Percentiles rank a stretch among this genome's conserved stretches.
phyloP scores from a whole-genome alignment of 2,888 invertebrate genomes.

The Temnothorax unifasciatus region DNA sequence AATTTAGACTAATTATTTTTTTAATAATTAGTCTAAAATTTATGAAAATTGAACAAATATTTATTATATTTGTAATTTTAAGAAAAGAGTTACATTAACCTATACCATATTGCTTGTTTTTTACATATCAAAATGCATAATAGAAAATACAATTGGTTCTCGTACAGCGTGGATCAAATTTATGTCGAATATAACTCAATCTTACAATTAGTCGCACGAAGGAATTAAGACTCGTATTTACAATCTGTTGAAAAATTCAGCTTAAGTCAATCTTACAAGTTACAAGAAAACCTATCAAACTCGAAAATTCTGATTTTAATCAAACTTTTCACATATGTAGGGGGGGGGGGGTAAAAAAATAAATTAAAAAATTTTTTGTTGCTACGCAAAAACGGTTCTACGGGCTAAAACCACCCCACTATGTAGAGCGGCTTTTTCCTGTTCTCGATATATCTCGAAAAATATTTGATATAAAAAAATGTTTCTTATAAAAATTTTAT shows the following conservation, averaged over 20 bases:
- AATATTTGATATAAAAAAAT: too few species aligned
- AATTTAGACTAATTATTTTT: too few species aligned
- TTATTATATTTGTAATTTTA: not conserved
- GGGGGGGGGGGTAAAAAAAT: too few species aligned
- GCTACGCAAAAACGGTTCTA: too few species aligned
- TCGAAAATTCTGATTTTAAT: too few species aligned
- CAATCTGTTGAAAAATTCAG: not conserved
- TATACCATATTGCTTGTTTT: not conserved
- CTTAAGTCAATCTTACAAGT: not conserved
- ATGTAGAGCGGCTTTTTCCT: too few species aligned
- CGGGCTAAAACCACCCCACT: too few species aligned
- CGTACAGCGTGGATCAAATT: not conserved
- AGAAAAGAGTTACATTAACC: not conserved
- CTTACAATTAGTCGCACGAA: not conserved
- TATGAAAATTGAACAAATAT: not conserved
- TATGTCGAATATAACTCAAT: not conserved
- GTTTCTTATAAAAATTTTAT: too few species aligned
- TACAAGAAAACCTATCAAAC: not conserved
- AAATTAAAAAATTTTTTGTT: too few species aligned
- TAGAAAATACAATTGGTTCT: not conserved
- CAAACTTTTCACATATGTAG: too few species aligned
- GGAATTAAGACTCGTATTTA: not conserved
- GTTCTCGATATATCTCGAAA: too few species aligned
- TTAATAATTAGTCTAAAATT: slow-evolving; percentile 20
- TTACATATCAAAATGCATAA: not conserved